Evolutionary conservation across 2,888 invertebrate species (phyloP), one percentile per base, ranked within the genome.

Genomic region (Xylophagus ater): DNA sequence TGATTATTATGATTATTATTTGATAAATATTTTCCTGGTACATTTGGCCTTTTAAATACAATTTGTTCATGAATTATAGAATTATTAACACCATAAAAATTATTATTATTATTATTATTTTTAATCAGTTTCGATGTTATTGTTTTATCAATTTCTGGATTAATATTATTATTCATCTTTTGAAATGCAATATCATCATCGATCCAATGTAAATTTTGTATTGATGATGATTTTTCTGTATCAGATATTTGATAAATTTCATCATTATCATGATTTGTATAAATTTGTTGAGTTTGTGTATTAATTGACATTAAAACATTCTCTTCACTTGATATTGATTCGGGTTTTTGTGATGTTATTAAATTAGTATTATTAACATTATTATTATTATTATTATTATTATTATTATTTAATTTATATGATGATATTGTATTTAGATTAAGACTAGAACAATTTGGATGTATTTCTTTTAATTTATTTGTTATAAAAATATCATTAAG

Each of bases 141-240:
- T 7, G 35, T 43, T 31, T 53, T 55, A 41, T 54, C 52, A 8
- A 52, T 54, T 34, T 53, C 52, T 7, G 47, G 49, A 41, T 53
- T 53, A 10, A 23, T 6, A 23, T 23, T 23, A 23, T 23, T 23
- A 5, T 3, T 23, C 46, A 45, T 43, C 48, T 28, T 24, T 19
- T 39, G 51, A 51, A 53, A 52, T 51, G 51, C 47, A 46, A 53
- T 53, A 35, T 53, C 49, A 24, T 53, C 48, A 31, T 53, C 52
- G 6, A 41, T 32, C 47, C 47, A 43, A 12, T 45, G 43, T 4
- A 47, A 36, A 12, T 45, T 48, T 23, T 47, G 33, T 1, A 47
- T 40, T 18, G 47, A 45, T 29, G 47, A 33, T 4, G 42, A 35
- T 5, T 45, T 47, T 2, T 44, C 43, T 4, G n/a, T 4, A 37